Conservation (phyloP, 2,797 vertebrate genomes). For the Mycteria americana region DNA sequence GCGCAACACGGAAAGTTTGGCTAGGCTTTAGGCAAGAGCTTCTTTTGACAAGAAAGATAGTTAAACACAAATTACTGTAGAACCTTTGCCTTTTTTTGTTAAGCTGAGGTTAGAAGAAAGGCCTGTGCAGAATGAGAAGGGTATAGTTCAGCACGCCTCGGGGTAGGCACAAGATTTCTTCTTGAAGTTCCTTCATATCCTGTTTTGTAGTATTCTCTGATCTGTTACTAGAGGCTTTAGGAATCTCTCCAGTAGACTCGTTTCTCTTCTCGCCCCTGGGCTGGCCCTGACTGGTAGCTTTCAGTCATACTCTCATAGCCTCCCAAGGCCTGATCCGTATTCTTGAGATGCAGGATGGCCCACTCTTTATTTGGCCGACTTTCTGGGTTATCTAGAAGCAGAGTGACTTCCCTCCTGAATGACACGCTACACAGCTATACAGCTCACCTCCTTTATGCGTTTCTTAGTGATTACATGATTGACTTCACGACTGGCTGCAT, state of each 20-base stretch:
- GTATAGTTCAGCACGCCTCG: background rate
- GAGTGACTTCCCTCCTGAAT: background rate
- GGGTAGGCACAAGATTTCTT: background rate
- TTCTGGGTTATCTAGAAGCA: background rate
- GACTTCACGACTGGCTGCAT: background rate
- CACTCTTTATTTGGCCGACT: background rate
- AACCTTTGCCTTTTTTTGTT: background rate
- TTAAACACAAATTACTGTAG: background rate
- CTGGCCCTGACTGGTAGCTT: background rate
- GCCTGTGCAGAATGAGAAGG: background rate
- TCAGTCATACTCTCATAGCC: background rate
- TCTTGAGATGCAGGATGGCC: background rate
- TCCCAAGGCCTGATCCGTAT: background rate
- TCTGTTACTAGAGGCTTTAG: background rate
- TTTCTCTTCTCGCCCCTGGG: background rate
- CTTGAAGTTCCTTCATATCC: background rate
- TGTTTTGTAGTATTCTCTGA: background rate
- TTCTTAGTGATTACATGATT: background rate
- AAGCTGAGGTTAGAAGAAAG: background rate
- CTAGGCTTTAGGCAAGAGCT: background rate
- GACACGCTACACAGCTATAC: background rate
- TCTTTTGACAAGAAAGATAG: background rate
- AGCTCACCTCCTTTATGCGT: background rate
- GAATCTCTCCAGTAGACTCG: background rate
- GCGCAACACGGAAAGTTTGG: background rate